phyloP scores from a whole-genome alignment of 2,797 vertebrate species.

The Centroberyx gerrardi region DNA sequence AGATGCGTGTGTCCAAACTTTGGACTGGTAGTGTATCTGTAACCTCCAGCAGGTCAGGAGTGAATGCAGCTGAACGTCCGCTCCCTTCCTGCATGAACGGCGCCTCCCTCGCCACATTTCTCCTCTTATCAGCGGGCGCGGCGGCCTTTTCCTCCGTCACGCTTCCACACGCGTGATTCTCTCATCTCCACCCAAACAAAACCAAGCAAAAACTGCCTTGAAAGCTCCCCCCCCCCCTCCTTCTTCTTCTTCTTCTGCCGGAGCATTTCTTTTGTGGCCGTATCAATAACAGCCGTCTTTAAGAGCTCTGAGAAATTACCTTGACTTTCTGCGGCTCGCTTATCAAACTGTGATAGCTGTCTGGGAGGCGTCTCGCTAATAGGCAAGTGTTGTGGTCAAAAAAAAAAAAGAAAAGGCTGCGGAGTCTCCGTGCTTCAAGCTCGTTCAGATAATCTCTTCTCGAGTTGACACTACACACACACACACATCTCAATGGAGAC shows the following conservation, averaged over 20 bases:
- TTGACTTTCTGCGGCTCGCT: constrained; percentile 14
- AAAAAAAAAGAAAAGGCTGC: neutral
- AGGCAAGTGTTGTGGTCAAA: neutral
- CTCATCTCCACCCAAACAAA: constrained; percentile 11
- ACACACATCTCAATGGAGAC: constrained; percentile 6
- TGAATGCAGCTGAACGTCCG: constrained; percentile 11
- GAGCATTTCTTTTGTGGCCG: constrained; percentile 18
- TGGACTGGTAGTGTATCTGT: neutral
- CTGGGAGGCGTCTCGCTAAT: neutral
- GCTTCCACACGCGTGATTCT: constrained; percentile 11
- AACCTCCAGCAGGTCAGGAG: constrained; percentile 3
- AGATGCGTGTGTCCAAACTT: no score
- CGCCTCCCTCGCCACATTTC: constrained; percentile 10
- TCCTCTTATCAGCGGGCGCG: constrained; percentile 6
- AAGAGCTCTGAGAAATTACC: constrained; percentile 24
- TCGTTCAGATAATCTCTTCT: constrained; percentile 15
- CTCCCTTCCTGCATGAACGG: neutral
- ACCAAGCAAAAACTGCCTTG: constrained; percentile 8
- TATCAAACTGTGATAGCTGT: constrained; percentile 11
- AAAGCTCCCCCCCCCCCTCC: neutral
- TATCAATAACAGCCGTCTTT: constrained; percentile 20
- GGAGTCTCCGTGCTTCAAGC: neutral
- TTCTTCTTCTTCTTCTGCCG: neutral
- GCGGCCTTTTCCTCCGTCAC: constrained; percentile 29
- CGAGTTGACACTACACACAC: neutral